Evolutionary conservation across 2,797 vertebrate genomes (phyloP), one percentile per base, ranked within the genome.

Genomic region (Trematomus bernacchii): DNA sequence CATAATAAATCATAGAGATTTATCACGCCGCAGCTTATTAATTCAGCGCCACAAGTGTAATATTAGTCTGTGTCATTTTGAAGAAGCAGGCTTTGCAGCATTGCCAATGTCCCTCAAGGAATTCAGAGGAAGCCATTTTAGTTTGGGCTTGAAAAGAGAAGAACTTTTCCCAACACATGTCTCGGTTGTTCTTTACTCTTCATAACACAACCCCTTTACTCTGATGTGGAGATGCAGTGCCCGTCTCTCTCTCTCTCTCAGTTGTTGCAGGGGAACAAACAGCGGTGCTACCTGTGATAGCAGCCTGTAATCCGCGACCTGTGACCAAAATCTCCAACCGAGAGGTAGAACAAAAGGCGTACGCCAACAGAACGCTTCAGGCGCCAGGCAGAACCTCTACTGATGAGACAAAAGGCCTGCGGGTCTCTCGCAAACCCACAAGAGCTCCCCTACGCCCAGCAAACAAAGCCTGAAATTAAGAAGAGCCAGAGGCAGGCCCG

Each of bases 391-490:
- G 84, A 90, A 89, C 89, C 86, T 88, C 83, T 62, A 69, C 79
- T 83, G 89, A 90, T 87, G 90, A 94, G 86, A 94, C 90, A 91
- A 91, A 91, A 93, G 89, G 91, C 92, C 94, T 79, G 87, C 86
- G 84, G 95, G 94, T 92, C 87, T 88, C 82, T 82, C 73, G 82
- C 81, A 74, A 93, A 92, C 90, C 91, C 90, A 83, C 80, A 84
- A 87, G 92, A 93, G 89, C 89, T 85, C 88, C 90, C 88, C 71
- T 74, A 86, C 62, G 61, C 85, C 70, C 66, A 87, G 76, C 91
- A 95, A 95, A 95, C 93, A 95, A 94, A 95, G 92, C 89, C 91
- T 93, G 91, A 92, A 94, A 95, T 95, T 94, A 94, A 92, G 92
- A 90, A 84, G 86, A 88, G 94, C 95, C 91, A 68, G 86, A 90